Base-by-base conservation (phyloP, 2,888 invertebrate genomes). In the Zonitis immaculata region DNA sequence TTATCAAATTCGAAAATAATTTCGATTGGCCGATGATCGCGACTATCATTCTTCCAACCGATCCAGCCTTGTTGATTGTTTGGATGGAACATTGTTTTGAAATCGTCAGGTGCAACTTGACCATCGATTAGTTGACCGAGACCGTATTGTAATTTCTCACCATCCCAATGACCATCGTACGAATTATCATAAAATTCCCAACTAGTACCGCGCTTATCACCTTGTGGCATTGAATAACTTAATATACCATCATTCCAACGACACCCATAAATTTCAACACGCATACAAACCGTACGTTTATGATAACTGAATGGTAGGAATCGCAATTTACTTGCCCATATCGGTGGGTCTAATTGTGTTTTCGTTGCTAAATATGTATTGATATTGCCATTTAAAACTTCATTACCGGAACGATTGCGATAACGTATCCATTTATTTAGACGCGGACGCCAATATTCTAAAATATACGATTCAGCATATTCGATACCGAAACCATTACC, bases 401-500 rank as follows among this genome's bases (percentile, higher is more conserved):
- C 83, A 20, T 68, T 69, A 42, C 89, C 89, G 52, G 82, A 80
- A 51, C 81, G 78, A 68, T 86, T 82, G 57, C 87, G 79, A 76
- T 92, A 94, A 18, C 91, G 85, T 63, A 89, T 83, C 90, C 92
- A 93, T 73, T 89, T 88, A 63, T 83, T 86, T 30, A 91, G 47
- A 52, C 84, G 82, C 11, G 90, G 89, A 60, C 91, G 78, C 87
- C 88, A 90, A 74, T 93, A 93, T 69, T 92, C 91, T 52, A 95
- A 74, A 61, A 88, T 80, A 76, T 91, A 95, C 28, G 84, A 82
- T 73, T 93, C 91, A 11, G 91, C 85, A 76, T 81, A 95, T 75
- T 95, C 95, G 64, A 85, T 87, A 26, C 95, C 95, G 74, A 89
- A 86, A 27, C 94, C 93, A 75, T 93, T 93, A 25, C 94, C 95